These are phyloP conservation scores for Falco novaeseelandiae DNA, from an alignment of 2,797 vertebrate genomes.

Conservation along the genomic window DNA sequence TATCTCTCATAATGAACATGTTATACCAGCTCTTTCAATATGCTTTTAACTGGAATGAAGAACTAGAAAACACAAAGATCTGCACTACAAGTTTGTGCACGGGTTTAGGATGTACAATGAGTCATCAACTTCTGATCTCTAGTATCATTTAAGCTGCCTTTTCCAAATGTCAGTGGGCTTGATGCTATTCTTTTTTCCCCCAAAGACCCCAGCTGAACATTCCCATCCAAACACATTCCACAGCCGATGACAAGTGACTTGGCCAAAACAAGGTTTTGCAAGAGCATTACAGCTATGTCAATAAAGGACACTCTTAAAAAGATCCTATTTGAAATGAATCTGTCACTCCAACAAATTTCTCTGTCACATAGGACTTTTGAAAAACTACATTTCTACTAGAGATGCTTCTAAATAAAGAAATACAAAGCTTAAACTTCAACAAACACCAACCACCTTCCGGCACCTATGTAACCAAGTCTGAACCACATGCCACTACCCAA, in stretches of 20 bases:
- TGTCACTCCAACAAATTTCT: background rate
- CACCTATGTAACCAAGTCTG: background rate
- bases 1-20: background rate
- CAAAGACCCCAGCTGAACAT: background rate
- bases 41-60: background rate
- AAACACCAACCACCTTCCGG: background rate
- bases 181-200: conserved; percentile 8
- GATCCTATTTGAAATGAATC: background rate
- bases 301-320: background rate
- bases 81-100: background rate
- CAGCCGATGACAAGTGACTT: conserved; percentile 60
- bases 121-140: conserved; percentile 6
- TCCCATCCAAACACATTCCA: conserved; percentile 43
- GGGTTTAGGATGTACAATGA: background rate
- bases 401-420: background rate
- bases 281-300: background rate
- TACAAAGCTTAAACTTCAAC: background rate
- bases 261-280: conserved; percentile 61
- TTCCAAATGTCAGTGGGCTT: background rate
- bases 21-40: background rate
- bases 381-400: background rate
- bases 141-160: background rate
- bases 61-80: background rate
- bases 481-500: background rate
- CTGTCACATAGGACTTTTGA: background rate